Base-by-base conservation (phyloP, 2,113 vertebrate genomes). In the Pycnonotus jocosus region DNA sequence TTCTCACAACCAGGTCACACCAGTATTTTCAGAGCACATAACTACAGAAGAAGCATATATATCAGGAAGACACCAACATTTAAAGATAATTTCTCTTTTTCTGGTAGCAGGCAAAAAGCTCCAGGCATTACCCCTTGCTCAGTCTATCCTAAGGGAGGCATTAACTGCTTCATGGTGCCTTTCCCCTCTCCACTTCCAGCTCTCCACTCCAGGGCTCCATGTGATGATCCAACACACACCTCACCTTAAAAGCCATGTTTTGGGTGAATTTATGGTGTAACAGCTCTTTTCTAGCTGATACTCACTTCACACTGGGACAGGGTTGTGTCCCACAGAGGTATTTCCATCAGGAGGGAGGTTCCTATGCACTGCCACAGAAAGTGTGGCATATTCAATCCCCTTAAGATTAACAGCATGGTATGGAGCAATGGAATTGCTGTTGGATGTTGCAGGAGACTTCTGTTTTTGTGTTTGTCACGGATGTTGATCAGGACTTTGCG, bases 101-200 rank as follows among this genome's bases (percentile, higher is more conserved):
- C 64, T 93, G 7, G 42, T 45, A 78, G 11, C 40, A 81, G 37
- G 15, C 77, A 81, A 72, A 77, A 83, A 57, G 42, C 60, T 71
- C 42, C 81, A 90, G 78, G 73, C 85, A 38, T 30, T 50, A 62
- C 35, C 2, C 4, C 66, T 31, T 28, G 54, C 54, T 65, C 81
- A 66, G 11, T 25, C 19, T 78, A 0, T 33, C 70, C 33, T 38
- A 27, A 87, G 65, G 70, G 82, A 74, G 8, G 7, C 23, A 66
- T 84, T 79, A 54, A 37, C 28, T 66, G 12, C 0, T 1, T 40
- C 56, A 48, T 0, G 0, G 35, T 81, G 78, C 56, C 13, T 87
- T 87, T 81, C 31, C 42, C 10, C 5, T 3, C 5, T 64, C 16
- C 7, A 4, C 13, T 73, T 28, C 38, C 77, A 54, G 17, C 25